Evolutionary conservation across 2,113 vertebrate species (phyloP), one percentile per base, ranked within the genome.

Genomic region (Heteronetta atricapilla): DNA sequence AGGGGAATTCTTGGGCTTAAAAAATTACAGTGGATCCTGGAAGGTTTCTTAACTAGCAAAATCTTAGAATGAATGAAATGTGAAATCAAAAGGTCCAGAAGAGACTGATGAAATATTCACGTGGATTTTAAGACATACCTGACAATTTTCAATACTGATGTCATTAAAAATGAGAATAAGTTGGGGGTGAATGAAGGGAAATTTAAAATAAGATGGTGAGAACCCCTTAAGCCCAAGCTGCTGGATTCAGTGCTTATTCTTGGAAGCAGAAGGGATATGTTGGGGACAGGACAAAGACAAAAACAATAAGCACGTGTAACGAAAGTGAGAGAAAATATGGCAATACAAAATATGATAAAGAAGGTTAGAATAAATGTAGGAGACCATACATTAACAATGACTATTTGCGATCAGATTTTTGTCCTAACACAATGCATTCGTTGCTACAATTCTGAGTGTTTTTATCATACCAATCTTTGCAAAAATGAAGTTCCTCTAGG

Each of bases 391-490:
- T 8, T 4, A 77, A 34, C 29, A 53, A 8, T 28, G 21, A 20
- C 10, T 40, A 20, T 48, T 67, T 34, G n/a, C n/a, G 69, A 8
- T 76, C 18, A 11, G 7, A 10, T 53, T 46, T 75, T 59, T 72
- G 29, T 38, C 20, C 75, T 52, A 76, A 53, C 10, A 46, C 26
- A 60, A 50, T 44, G 15, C 22, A 7, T 56, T 90, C 78, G n/a
- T 60, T 90, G 33, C 26, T 86, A 9, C 46, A 73, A 25, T 44
- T 55, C 29, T 60, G 29, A 34, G n/a, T 36, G 64, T 36, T 69
- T 1, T 44, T 66, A 36, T 66, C 44, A 38, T 13, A 20, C 14
- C 0, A 1, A 50, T 73, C 22, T 19, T 38, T 15, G 59, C 46
- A 90, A 78, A 90, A 90, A 62, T 78, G 4, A 82, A 77, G 46